Percentiles rank a stretch among this genome's conserved stretches.
Evolutionary conservation across 1,140 invertebrate genomes (phyloP).

Genomic region (Drosophila arawakana): DNA sequence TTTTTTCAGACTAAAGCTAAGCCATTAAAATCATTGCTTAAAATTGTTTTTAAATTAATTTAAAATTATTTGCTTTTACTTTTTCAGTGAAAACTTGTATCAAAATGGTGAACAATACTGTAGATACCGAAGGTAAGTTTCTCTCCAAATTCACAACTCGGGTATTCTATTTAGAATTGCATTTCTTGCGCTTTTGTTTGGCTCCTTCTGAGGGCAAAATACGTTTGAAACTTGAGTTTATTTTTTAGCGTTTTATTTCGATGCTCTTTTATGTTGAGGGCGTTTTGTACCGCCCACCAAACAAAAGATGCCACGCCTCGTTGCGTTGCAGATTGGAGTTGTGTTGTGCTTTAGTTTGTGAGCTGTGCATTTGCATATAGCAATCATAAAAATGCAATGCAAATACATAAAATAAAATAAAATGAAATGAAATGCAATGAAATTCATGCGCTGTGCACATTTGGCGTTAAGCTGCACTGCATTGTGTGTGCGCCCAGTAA

Average conservation of each 20-base stretch:
- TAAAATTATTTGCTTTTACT: neutral
- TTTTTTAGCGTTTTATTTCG: conserved; percentile 14
- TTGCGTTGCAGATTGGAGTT: conserved; percentile 49
- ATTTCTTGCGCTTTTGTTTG: conserved; percentile 19
- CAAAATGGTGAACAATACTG: conserved; percentile 55
- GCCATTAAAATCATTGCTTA: neutral
- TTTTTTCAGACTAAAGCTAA: neutral
- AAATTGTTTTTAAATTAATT: neutral
- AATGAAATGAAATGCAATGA: conserved; percentile 48
- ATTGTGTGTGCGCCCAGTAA: conserved; percentile 33
- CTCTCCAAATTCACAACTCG: neutral
- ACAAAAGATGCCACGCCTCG: conserved; percentile 60
- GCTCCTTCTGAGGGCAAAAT: conserved; percentile 1
- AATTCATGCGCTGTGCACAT: conserved; percentile 52
- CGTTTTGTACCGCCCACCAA: conserved; percentile 20
- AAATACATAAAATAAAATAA: conserved; percentile 1
- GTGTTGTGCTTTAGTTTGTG: conserved; percentile 23
- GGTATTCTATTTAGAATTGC: conserved; percentile 7
- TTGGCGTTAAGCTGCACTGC: conserved; percentile 34
- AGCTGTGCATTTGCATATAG: conserved; percentile 43
- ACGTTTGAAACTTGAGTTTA: conserved; percentile 26
- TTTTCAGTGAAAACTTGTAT: conserved; percentile 20
- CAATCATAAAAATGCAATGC: conserved; percentile 61
- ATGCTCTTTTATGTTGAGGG: conserved; percentile 29
- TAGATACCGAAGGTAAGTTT: conserved; percentile 53